Percentiles rank a stretch among this genome's conserved stretches.
Conservation (phyloP, 2,797 vertebrate genomes). For the Enteromius argenteus region DNA sequence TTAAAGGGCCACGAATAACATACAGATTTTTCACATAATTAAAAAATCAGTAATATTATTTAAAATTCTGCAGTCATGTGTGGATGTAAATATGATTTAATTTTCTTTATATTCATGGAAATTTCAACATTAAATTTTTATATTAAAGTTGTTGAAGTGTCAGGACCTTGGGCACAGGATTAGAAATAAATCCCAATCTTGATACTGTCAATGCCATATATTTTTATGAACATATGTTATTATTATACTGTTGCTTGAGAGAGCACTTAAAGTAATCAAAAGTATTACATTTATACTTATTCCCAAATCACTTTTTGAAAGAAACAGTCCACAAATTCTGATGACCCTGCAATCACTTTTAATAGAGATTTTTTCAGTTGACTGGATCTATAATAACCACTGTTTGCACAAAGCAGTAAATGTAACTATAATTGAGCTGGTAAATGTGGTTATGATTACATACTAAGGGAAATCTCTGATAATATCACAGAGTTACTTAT, state of each 20-base stretch:
- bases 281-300: neutral
- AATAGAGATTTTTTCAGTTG: conserved; percentile 11
- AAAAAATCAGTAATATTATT: neutral
- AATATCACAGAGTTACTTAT: neutral
- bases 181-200: neutral
- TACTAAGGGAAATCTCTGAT: conserved; percentile 15
- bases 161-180: neutral
- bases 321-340: neutral
- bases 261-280: neutral
- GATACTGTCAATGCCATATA: neutral
- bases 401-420: conserved; percentile 4
- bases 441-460: conserved; percentile 30
- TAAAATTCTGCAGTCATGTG: too few species aligned
- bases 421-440: conserved; percentile 5
- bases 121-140: neutral
- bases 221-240: neutral
- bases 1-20: neutral
- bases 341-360: neutral
- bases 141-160: neutral
- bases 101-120: neutral
- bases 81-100: neutral
- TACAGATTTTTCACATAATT: neutral
- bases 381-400: neutral
- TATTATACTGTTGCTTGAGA: neutral
- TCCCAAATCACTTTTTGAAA: neutral